Conservation (phyloP, 2,113 vertebrate genomes). For the Mus spicilegus region DNA sequence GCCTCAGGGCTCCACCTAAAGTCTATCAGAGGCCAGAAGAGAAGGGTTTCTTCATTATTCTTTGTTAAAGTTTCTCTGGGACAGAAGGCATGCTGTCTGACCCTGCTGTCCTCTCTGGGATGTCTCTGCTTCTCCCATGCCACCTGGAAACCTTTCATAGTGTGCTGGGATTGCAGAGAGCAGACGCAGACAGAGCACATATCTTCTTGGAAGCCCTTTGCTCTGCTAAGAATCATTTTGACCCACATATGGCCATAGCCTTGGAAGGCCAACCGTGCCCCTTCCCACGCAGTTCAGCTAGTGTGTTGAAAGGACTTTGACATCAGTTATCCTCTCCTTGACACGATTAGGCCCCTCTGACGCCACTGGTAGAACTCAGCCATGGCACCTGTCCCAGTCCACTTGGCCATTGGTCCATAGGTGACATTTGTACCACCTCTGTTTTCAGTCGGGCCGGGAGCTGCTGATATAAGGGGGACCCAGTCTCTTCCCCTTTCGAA, state of each 20-base stretch:
- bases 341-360: neutral
- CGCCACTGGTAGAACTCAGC: neutral
- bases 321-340: neutral
- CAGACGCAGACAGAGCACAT: neutral
- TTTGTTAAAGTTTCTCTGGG: neutral
- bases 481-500: neutral
- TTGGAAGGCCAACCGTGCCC: neutral
- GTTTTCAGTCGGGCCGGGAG: constrained; percentile 27
- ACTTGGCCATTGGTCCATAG: neutral
- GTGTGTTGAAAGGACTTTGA: neutral
- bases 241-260: neutral
- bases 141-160: neutral
- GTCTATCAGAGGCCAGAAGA: neutral
- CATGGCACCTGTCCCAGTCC: neutral
- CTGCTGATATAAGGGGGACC: constrained; percentile 11
- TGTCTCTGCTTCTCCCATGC: neutral
- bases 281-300: neutral
- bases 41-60: neutral
- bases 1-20: neutral
- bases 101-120: neutral
- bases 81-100: neutral
- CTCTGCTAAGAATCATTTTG: neutral
- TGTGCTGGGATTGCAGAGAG: neutral
- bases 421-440: constrained; percentile 13
- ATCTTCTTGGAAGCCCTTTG: constrained; percentile 42